These are phyloP conservation scores for Axis porcinus DNA, from an alignment of 2,113 vertebrate species.

Conservation along the genomic window DNA sequence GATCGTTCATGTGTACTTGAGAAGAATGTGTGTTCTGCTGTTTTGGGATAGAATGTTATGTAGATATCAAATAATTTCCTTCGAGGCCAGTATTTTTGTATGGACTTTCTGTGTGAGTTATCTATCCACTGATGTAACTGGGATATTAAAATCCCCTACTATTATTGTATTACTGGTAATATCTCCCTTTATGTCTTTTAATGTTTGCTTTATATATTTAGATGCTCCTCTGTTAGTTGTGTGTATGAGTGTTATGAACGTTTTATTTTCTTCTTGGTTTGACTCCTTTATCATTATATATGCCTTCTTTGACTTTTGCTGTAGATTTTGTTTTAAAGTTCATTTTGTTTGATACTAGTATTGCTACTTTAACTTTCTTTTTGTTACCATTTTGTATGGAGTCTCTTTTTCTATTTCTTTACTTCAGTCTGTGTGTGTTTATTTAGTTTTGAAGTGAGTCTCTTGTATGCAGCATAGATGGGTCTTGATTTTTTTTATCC, in stretches of 20 bases:
- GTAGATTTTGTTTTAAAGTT: background rate
- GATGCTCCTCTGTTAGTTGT: background rate
- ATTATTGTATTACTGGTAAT: background rate
- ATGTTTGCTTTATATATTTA: background rate
- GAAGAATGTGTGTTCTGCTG: background rate
- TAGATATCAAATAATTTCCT: background rate
- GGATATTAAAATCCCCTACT: background rate
- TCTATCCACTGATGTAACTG: background rate
- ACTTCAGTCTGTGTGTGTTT: background rate
- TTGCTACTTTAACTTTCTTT: background rate
- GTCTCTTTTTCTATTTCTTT: background rate
- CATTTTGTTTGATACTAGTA: background rate
- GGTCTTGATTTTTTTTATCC: background rate
- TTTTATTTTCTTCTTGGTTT: background rate
- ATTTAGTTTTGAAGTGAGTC: background rate
- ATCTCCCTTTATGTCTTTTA: background rate
- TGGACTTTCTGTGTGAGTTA: background rate
- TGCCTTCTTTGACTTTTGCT: background rate
- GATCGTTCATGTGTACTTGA: background rate
- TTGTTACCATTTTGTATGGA: background rate
- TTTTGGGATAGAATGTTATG: background rate
- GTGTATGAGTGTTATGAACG: background rate
- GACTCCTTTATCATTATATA: background rate
- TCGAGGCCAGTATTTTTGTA: background rate
- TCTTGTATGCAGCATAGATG: background rate